Evolutionary conservation across 2,113 vertebrate genomes (phyloP).

Genomic region (Tachycineta bicolor): DNA sequence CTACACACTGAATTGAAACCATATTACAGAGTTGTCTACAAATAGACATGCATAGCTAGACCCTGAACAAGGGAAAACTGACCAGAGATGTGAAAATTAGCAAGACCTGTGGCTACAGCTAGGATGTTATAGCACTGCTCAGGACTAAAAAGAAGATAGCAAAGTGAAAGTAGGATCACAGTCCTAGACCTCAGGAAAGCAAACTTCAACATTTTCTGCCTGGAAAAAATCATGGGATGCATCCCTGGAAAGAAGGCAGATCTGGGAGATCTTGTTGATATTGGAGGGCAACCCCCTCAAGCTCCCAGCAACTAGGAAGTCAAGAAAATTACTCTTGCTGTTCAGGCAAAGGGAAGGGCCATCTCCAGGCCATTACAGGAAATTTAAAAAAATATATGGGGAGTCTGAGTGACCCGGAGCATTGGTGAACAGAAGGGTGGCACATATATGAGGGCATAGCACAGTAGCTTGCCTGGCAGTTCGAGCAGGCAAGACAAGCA

Average conservation of each 20-base stretch:
- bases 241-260: neutral
- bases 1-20: neutral
- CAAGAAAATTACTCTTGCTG: neutral
- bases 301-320: neutral
- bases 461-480: neutral
- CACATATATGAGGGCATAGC: no score
- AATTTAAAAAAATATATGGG: neutral
- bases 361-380: neutral
- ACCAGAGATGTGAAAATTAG: neutral
- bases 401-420: fast-evolving
- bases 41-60: neutral
- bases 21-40: neutral
- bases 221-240: neutral
- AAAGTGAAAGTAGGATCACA: neutral
- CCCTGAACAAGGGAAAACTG: neutral
- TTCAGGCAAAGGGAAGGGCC: neutral
- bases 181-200: neutral
- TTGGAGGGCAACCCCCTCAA: fast-evolving
- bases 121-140: neutral
- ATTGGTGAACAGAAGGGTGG: no score
- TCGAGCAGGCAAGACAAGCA: neutral
- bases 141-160: neutral
- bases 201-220: neutral
- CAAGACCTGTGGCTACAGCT: neutral
- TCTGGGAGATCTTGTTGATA: neutral